Evolutionary conservation across 2,888 invertebrate species (phyloP).

Genomic region (Thecophora atra): DNA sequence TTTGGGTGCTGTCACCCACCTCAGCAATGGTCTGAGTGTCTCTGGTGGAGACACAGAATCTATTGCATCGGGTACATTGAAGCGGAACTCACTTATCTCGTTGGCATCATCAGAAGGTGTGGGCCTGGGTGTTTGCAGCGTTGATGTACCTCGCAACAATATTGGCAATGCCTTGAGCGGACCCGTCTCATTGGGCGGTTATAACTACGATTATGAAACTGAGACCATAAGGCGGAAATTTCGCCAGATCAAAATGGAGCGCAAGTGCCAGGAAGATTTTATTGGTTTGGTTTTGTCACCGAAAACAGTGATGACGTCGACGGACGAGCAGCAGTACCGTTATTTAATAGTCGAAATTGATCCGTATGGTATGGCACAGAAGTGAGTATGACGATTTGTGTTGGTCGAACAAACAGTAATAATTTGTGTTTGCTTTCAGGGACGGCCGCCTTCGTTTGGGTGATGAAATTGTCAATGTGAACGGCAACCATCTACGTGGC

Average conservation of each 20-base stretch:
- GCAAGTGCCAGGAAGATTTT: conserved; percentile 74
- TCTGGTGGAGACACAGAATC: conserved; percentile 64
- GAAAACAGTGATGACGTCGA: conserved; percentile 68
- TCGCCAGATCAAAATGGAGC: conserved; percentile 73
- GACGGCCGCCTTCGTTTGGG: conserved; percentile 84
- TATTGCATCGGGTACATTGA: conserved; percentile 62
- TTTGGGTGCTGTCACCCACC: conserved; percentile 38
- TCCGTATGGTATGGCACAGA: conserved; percentile 73
- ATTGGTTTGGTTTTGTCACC: conserved; percentile 78
- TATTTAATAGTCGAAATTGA: conserved; percentile 74
- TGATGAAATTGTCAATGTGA: conserved; percentile 90
- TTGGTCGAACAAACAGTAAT: not conserved
- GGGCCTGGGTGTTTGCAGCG: conserved; percentile 43
- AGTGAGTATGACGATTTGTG: conserved; percentile 52
- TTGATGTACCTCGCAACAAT: conserved; percentile 37
- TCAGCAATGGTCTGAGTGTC: conserved; percentile 62
- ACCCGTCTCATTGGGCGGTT: conserved; percentile 61
- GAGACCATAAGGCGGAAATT: conserved; percentile 72
- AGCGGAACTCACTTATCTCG: conserved; percentile 62
- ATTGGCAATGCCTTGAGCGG: conserved; percentile 59
- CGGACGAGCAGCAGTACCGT: conserved; percentile 70
- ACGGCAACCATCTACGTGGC: conserved; percentile 81
- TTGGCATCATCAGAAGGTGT: conserved; percentile 60
- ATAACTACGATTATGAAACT: conserved; percentile 67
- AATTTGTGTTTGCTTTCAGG: conserved; percentile 64